Conservation (phyloP, 2,888 invertebrate genomes). For the Hypomecis punctinalis region DNA sequence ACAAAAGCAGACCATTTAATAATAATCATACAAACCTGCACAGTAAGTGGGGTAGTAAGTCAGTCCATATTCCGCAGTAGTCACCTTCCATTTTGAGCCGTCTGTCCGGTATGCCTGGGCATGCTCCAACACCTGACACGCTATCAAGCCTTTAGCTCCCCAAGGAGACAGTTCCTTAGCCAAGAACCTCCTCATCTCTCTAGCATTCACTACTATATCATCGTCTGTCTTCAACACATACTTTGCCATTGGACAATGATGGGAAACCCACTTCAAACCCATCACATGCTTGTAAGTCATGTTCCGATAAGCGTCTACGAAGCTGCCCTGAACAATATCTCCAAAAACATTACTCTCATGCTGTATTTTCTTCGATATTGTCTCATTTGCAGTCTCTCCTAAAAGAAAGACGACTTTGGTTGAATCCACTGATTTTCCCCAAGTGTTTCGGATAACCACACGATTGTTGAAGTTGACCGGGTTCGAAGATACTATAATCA, state of each 20-base stretch:
- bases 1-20: not conserved
- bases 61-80: slow-evolving; percentile 86
- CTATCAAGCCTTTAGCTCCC: slow-evolving; percentile 86
- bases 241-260: slow-evolving; percentile 88
- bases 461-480: slow-evolving; percentile 87
- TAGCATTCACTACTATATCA: slow-evolving; percentile 90
- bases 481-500: slow-evolving; percentile 89
- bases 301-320: slow-evolving; percentile 91
- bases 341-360: slow-evolving; percentile 84
- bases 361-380: slow-evolving; percentile 64
- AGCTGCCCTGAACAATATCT: slow-evolving; percentile 92
- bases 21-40: slow-evolving; percentile 77
- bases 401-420: slow-evolving; percentile 88
- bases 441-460: slow-evolving; percentile 88
- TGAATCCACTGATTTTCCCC: slow-evolving; percentile 86
- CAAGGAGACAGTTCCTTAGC: slow-evolving; percentile 84
- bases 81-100: slow-evolving; percentile 91
- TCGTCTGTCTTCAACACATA: slow-evolving; percentile 90
- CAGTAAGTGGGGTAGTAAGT: slow-evolving; percentile 90
- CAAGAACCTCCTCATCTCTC: slow-evolving; percentile 85
- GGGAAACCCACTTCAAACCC: slow-evolving; percentile 91
- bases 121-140: slow-evolving; percentile 84
- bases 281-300: slow-evolving; percentile 94
- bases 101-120: slow-evolving; percentile 85
- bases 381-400: slow-evolving; percentile 71